These are phyloP conservation scores for Drosophila quadrilineata DNA, from an alignment of 1,140 invertebrate species.

Conservation along the genomic window DNA sequence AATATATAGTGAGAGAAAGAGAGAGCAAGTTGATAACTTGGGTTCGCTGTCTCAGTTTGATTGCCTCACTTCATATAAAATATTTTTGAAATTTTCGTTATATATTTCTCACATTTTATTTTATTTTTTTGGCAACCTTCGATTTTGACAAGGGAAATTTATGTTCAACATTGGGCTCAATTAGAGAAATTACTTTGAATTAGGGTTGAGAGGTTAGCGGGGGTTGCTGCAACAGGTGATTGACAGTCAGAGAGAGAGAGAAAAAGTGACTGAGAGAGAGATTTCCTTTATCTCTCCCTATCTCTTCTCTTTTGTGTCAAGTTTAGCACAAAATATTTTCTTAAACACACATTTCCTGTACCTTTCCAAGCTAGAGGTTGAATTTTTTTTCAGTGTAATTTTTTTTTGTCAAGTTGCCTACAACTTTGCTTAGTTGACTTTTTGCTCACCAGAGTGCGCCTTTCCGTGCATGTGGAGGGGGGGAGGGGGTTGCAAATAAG, in stretches of 20 bases:
- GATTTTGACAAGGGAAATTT: constrained; percentile 32
- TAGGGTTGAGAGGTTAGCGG: too few relatives aligned
- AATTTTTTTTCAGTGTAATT: background rate
- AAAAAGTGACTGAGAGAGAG: too few relatives aligned
- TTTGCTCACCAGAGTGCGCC: background rate
- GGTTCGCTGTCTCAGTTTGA: constrained; percentile 24
- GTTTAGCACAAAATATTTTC: background rate
- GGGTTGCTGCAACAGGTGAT: too few relatives aligned
- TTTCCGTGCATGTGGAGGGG: constrained; percentile 8
- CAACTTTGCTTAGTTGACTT: background rate
- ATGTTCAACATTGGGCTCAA: constrained; percentile 11
- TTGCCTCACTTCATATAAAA: too few relatives aligned
- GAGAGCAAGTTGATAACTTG: too few relatives aligned
- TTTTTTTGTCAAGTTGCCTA: background rate
- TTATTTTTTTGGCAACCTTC: background rate
- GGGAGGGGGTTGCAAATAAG: too few relatives aligned
- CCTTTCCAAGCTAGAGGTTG: background rate
- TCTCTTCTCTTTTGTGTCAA: background rate
- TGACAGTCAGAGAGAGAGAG: too few relatives aligned
- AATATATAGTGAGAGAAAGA: background rate
- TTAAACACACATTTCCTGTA: background rate
- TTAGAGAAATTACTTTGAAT: constrained; percentile 36
- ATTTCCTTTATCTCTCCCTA: background rate
- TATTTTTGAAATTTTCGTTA: too few relatives aligned
- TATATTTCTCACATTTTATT: background rate